A percentile compares a stretch with the other conserved stretches of the same genome.
phyloP scores from a whole-genome alignment of 2,797 vertebrate species.

The Picus viridis region DNA sequence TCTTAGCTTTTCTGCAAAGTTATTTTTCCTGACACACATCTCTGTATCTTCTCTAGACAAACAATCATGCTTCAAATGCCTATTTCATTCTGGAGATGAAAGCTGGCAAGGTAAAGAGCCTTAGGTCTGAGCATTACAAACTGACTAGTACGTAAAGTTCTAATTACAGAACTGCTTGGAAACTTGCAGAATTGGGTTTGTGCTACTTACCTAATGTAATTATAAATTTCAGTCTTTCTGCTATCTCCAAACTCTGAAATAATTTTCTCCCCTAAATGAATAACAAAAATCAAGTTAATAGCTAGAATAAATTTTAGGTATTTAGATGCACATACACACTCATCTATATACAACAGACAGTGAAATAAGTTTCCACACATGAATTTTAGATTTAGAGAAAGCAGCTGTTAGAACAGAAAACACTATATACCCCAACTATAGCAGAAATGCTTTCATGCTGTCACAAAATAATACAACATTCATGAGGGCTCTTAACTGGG shows the following conservation, averaged over 20 bases:
- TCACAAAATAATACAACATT: not conserved
- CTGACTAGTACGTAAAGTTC: not conserved
- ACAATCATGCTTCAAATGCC: not conserved
- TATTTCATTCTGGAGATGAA: not conserved
- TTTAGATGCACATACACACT: not conserved
- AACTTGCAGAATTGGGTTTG: not conserved
- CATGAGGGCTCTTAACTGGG: not conserved
- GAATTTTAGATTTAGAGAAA: not conserved
- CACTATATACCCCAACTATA: not conserved
- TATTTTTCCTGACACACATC: not conserved
- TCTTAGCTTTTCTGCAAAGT: not conserved
- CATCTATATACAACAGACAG: not conserved
- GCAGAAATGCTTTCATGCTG: not conserved
- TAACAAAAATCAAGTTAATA: not conserved
- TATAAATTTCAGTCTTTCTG: conserved; percentile 93
- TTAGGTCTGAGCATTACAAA: not conserved
- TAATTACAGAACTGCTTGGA: not conserved
- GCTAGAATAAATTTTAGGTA: not conserved
- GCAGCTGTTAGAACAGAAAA: not conserved
- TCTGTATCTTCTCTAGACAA: not conserved
- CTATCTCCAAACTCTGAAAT: conserved; percentile 92
- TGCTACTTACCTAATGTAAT: conserved; percentile 89
- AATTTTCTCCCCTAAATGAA: conserved; percentile 88
- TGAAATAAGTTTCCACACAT: not conserved
- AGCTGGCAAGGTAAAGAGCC: not conserved